Base-by-base conservation (phyloP, 2,797 vertebrate genomes). In the Premnoplex brunnescens region DNA sequence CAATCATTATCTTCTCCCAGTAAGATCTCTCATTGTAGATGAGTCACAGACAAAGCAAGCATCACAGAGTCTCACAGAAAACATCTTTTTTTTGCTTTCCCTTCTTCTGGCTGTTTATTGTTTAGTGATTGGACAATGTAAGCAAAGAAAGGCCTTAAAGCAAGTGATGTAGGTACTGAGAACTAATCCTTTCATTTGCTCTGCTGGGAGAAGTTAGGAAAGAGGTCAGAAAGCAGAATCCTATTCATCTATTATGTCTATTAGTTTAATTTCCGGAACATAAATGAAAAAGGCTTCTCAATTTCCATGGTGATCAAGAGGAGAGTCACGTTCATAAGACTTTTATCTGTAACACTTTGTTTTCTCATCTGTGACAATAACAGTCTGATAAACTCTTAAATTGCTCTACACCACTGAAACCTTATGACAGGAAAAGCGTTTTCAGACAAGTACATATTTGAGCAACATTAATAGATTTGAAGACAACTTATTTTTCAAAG, bases 401-500 rank as follows among this genome's bases (percentile, higher is more conserved):
- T 71, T 71, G 37, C 44, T 88, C 26, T 52, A 19, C 49, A 48
- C 27, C 59, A 79, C 59, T 49, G 56, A 93, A 92, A 55, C 51
- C 41, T 86, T 43, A 19, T 67, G 85, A 95, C 83, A 95, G 87
- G 71, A 96, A 90, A 81, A 36, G 88, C 2, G 0, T 76, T 92
- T 91, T 64, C 52, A 79, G 71, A 73, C 46, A 67, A 92, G 63
- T 24, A 41, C 59, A 18, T 69, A 71, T 92, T 89, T 84, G 49
- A 90, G 48, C 39, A 90, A 79, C 41, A 64, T 72, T 79, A 85
- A 88, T 69, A 90, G 79, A 93, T 84, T 78, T 90, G 89, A 93
- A 90, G 83, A 79, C 76, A 86, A 84, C 85, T 91, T 96, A 56
- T 63, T 95, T 96, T 91, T 93, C 91, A 85, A 93, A 94, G 92